phyloP scores from a whole-genome alignment of 2,888 invertebrate genomes.

The Sminthurinus aureus region DNA sequence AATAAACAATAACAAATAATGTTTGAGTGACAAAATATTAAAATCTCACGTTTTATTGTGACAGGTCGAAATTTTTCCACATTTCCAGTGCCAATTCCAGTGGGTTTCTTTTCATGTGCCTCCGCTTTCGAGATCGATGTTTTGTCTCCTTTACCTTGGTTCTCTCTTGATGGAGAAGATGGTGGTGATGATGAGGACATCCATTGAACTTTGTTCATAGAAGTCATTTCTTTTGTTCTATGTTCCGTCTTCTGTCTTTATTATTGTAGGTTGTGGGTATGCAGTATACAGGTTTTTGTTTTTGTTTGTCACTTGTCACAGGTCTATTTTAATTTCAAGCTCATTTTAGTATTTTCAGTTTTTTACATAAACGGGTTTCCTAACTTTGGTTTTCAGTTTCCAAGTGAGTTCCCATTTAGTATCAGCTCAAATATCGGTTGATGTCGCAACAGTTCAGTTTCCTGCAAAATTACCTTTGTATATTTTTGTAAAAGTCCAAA shows the following conservation, averaged over 20 bases:
- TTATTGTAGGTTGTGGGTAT: too few species aligned
- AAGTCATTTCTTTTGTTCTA: background rate
- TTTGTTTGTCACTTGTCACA: background rate
- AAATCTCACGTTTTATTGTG: background rate
- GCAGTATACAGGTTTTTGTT: background rate
- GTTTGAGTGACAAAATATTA: too few species aligned
- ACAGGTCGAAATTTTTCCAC: background rate
- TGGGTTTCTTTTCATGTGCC: background rate
- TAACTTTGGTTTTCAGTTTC: background rate
- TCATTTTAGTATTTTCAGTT: too few species aligned
- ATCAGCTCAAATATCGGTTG: background rate
- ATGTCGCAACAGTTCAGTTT: background rate
- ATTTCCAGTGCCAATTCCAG: background rate
- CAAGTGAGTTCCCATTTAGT: background rate
- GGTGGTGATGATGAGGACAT: background rate
- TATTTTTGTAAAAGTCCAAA: too few species aligned
- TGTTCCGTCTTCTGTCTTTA: too few species aligned
- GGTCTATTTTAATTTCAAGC: background rate
- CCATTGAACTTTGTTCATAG: background rate
- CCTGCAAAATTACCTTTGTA: too few species aligned
- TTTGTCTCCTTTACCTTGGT: background rate
- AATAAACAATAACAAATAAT: background rate
- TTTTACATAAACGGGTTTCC: too few species aligned
- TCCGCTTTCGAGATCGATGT: too few species aligned
- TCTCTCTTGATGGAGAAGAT: background rate